Evolutionary conservation across 2,888 invertebrate species (phyloP), one percentile per base, ranked within the genome.

Genomic region (Zootermopsis nevadensis): DNA sequence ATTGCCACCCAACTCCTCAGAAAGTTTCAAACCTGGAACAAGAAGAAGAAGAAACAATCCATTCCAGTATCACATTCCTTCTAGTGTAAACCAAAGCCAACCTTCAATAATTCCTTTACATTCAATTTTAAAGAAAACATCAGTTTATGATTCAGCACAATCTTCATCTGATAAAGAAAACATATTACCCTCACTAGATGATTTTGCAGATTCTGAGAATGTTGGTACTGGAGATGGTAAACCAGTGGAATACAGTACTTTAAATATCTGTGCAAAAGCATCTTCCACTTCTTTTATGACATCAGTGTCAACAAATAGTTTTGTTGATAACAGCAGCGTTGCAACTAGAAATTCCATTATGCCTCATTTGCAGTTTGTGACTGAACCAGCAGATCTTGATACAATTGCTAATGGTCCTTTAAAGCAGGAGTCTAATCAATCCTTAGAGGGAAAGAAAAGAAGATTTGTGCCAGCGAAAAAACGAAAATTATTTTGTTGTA

Each of bases 391-490:
- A 30, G 27, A 60, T 60, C 3, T 60, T 8, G 38, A 12, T 33
- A 10, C 33, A n/a, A 27, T 1, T 4, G 0, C 55, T n/a, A 27
- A 30, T 33, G 8, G 12, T n/a, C 33, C 79, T 35, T 10, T 48
- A 35, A 33, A 24, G 7, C 1, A 10, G 3, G 22, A 24, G 7
- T 6, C 7, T 24, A 31, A 48, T 53, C 24, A 22, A 77, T 15
- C 24, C 27, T 22, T 22, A 48, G 6, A 15, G 0, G 10, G 55
- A 31, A 66, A 66, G 33, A 55, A 22, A 33, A 27, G 15, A 4
- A 79, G 27, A 66, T 60, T 79, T 66, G n/a, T 30, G 8, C 31
- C 60, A 31, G 33, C 66, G 33, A 79, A 79, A 38, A 79, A 79
- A 35, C 79, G 79, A 8, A 79, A 66, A 38, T n/a, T 79, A 12